Evolutionary conservation across 2,888 invertebrate species (phyloP).

Genomic region (Mylabris sibirica): DNA sequence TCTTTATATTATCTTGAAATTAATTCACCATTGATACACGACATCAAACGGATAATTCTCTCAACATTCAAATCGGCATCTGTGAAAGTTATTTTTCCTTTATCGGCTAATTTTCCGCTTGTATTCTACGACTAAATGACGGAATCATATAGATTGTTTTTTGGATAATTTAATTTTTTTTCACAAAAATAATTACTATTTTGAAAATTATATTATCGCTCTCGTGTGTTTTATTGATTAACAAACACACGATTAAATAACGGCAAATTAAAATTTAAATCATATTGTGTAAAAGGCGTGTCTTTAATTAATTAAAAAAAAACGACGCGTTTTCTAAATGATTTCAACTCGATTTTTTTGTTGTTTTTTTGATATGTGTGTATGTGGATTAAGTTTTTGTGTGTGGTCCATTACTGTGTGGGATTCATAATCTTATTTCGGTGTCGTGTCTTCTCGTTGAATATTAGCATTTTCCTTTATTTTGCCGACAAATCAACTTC

Average conservation of each 20-base stretch:
- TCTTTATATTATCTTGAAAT: constrained; percentile 16
- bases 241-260: constrained; percentile 2
- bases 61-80: neutral
- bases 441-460: constrained; percentile 26
- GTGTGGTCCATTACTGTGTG: constrained; percentile 39
- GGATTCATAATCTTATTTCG: constrained; percentile 38
- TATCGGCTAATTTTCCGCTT: neutral
- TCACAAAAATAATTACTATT: no score
- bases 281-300: constrained; percentile 37
- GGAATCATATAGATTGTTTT: no score
- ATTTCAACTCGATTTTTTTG: constrained; percentile 18
- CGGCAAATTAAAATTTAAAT: constrained; percentile 25
- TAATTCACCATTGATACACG: constrained; percentile 11
- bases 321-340: constrained; percentile 36
- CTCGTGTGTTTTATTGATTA: neutral
- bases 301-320: constrained; percentile 41
- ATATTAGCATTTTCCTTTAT: constrained; percentile 30
- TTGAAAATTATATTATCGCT: constrained; percentile 2
- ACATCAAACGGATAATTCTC: neutral
- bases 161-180: no score
- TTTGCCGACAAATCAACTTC: constrained; percentile 8
- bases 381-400: constrained; percentile 37
- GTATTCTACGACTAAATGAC: constrained; percentile 32
- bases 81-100: neutral
- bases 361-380: constrained; percentile 17